Conservation (phyloP, 2,797 vertebrate species). For the Rhynchonycteris naso region DNA sequence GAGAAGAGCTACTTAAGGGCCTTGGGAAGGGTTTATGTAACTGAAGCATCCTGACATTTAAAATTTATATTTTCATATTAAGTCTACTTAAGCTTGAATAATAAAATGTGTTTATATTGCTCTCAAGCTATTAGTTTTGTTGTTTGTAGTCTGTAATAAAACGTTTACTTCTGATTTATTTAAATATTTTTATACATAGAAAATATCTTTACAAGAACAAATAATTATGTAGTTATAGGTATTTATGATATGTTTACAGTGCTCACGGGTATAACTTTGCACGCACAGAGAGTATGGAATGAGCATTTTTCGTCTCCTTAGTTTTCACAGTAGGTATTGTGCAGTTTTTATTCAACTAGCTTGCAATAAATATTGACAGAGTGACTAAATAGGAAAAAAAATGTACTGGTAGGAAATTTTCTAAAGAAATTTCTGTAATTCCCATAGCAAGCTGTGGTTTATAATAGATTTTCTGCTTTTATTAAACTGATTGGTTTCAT, state of each 20-base stretch:
- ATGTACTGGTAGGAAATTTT: constrained; percentile 22
- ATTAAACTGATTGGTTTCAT: constrained; percentile 10
- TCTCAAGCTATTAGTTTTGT: background rate
- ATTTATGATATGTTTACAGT: background rate
- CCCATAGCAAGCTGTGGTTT: background rate
- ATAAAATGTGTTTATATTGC: background rate
- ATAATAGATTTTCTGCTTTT: constrained; percentile 38
- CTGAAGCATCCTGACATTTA: background rate
- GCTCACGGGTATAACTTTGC: background rate
- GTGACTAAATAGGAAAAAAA: constrained; percentile 35
- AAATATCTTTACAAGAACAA: background rate
- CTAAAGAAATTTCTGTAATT: constrained; percentile 22
- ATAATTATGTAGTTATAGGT: background rate
- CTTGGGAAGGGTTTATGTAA: background rate
- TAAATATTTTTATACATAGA: background rate
- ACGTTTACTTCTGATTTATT: background rate
- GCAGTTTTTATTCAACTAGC: background rate
- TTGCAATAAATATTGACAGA: background rate
- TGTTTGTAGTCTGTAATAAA: background rate
- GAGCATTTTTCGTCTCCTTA: background rate
- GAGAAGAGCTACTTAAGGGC: rapidly evolving
- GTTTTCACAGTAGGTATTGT: background rate
- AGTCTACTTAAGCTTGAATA: background rate
- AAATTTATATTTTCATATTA: background rate
- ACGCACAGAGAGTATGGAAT: background rate